Evolutionary conservation across 92 coral and sea anemone genomes (phyloP).

Genomic region (Chrysogorgia sp.): DNA sequence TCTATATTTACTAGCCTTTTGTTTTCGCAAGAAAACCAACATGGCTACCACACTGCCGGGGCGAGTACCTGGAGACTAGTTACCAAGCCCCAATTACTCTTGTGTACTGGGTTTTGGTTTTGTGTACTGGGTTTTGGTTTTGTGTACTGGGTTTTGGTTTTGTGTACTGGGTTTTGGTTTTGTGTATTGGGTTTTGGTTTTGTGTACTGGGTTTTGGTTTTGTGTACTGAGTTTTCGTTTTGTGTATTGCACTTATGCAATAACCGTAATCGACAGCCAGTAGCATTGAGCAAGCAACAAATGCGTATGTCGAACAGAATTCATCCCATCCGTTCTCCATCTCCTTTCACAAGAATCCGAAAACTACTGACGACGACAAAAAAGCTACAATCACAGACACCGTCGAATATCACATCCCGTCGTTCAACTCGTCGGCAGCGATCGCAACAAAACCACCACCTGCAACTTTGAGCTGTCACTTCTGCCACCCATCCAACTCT

Average conservation of each 20-base stretch:
- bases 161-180: conserved; percentile 44
- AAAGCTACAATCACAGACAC: too few species aligned
- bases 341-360: too few species aligned
- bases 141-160: conserved; percentile 10
- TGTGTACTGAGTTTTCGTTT: conserved; percentile 8
- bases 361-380: too few species aligned
- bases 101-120: not conserved
- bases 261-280: too few species aligned
- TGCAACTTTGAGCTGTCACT: too few species aligned
- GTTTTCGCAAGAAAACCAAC: not conserved
- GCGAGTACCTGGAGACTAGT: not conserved
- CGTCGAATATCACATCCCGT: too few species aligned
- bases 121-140: conserved; percentile 14
- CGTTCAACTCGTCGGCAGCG: too few species aligned
- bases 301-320: too few species aligned
- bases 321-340: too few species aligned
- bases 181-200: not conserved
- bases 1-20: not conserved
- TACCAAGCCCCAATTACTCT: conserved; percentile 20
- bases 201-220: conserved; percentile 14
- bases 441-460: too few species aligned
- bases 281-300: too few species aligned
- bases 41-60: not conserved
- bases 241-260: conserved; percentile 44
- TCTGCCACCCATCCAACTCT: too few species aligned